phyloP scores from a whole-genome alignment of 2,888 invertebrate species.

The Meandrusa payeni region DNA sequence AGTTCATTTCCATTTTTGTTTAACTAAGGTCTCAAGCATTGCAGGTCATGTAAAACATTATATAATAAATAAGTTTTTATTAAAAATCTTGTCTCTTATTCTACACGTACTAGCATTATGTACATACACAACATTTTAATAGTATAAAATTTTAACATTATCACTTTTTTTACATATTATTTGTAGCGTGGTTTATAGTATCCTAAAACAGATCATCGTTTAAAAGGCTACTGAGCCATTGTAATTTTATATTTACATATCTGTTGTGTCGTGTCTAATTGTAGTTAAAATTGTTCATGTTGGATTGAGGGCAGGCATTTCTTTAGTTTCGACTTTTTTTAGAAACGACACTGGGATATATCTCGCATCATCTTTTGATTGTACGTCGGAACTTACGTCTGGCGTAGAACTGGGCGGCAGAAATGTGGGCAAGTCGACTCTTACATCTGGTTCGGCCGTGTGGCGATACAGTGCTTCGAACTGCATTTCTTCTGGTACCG shows the following conservation, averaged over 20 bases:
- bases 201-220: slow-evolving; percentile 1
- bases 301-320: slow-evolving; percentile 32
- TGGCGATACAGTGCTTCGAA: slow-evolving; percentile 73
- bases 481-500: slow-evolving; percentile 73
- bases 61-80: slow-evolving; percentile 73
- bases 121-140: slow-evolving; percentile 50
- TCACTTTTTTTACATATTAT: slow-evolving; percentile 16
- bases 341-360: slow-evolving; percentile 56
- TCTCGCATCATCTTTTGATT: slow-evolving; percentile 38
- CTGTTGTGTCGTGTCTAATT: neutral
- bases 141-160: slow-evolving; percentile 24
- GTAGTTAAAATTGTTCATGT: slow-evolving; percentile 35
- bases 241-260: slow-evolving; percentile 10
- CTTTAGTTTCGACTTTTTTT: slow-evolving; percentile 35
- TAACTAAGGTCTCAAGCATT: slow-evolving; percentile 3
- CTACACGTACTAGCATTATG: slow-evolving; percentile 54
- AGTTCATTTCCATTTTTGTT: slow-evolving; percentile 20
- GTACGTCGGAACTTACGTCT: slow-evolving; percentile 29
- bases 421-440: slow-evolving; percentile 82
- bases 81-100: slow-evolving; percentile 58
- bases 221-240: too few relatives aligned
- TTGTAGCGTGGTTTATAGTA: slow-evolving; percentile 1
- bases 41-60: slow-evolving; percentile 24
- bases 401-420: slow-evolving; percentile 58
- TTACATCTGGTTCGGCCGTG: slow-evolving; percentile 59